Evolutionary conservation across 2,113 vertebrate genomes (phyloP).

Genomic region (Hemiprocne comata): DNA sequence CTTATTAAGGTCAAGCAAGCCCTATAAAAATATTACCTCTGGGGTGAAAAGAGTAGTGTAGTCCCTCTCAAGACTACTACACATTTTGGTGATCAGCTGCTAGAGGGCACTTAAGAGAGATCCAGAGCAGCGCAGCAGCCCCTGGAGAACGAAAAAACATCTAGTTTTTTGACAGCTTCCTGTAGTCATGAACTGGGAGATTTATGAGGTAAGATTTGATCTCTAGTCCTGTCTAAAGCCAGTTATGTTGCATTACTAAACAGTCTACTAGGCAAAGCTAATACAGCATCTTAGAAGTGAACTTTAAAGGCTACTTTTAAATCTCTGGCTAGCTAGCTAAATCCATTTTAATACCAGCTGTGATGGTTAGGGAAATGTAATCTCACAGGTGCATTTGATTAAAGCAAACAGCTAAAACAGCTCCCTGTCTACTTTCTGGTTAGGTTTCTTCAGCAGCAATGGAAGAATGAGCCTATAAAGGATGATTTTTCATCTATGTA

Average conservation of each 20-base stretch:
- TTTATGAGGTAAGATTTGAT: conserved; percentile 72
- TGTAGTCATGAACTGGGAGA: conserved; percentile 62
- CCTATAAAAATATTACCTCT: conserved; percentile 59
- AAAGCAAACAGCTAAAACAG: conserved; percentile 23
- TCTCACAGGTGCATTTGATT: conserved; percentile 12
- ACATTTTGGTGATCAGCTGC: conserved; percentile 58
- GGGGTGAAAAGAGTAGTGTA: conserved; percentile 35
- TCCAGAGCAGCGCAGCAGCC: conserved; percentile 13
- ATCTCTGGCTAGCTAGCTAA: conserved; percentile 24
- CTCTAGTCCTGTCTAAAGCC: conserved; percentile 57
- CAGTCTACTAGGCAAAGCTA: conserved; percentile 45
- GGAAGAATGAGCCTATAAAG: neutral
- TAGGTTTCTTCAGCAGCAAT: neutral
- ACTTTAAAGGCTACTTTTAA: conserved; percentile 59
- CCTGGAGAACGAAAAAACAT: conserved; percentile 56
- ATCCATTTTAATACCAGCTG: conserved; percentile 30
- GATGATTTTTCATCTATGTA: neutral
- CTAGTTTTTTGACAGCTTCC: conserved; percentile 65
- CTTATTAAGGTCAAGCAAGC: conserved; percentile 49
- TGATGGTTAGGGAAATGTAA: conserved; percentile 34
- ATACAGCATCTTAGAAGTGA: conserved; percentile 60
- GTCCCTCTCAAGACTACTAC: conserved; percentile 44
- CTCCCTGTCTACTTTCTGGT: neutral
- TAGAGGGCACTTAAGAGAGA: conserved; percentile 48
- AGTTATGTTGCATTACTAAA: conserved; percentile 53